Base-by-base conservation (phyloP, 1,140 invertebrate species). In the Bilobella aurantiaca region DNA sequence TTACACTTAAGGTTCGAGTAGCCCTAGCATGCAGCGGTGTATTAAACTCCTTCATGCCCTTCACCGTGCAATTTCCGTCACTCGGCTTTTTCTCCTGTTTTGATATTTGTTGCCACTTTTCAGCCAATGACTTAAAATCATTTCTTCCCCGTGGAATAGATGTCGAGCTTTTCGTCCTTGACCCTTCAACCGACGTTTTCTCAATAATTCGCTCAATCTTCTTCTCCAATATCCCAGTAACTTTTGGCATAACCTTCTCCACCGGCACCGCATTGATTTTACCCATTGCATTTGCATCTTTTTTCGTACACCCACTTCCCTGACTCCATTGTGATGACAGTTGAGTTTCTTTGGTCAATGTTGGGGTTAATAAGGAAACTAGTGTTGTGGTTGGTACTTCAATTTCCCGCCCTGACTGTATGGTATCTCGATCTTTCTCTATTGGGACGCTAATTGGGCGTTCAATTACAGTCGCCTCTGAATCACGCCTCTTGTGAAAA, bases 1-100 rank as follows among this genome's bases (percentile, higher is more conserved):
- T 83, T 0, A 84, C 82, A 65, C 80, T 82, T 28, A 73, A 61
- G 49, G 68, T 66, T 1, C 71, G 64, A 29, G 68, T 73, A 62
- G 63, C 62, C 61, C 3, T 47, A 1, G 28, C 46, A 12, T 21
- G 47, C 23, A 61, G 58, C 63, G 61, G 12, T 18, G 32, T 37
- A 14, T 23, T 14, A 12, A 8, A 29, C 5, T 5, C 58, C 31
- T 8, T 59, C 8, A 3, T n/a, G 37, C n/a, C 37, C 8, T 42
- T 42, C 37, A 12, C 8, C 8, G 37, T 42, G 37, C 37, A n/a
- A n/a, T n/a, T n/a, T n/a, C n/a, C n/a, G n/a, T n/a, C n/a, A n/a
- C n/a, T 29, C 14, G 68, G 68, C 21, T 69, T 73, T 58, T 74
- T 74, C 29, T 8, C 37, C 37, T 42, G 37, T 42, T 69, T 70